Conservation (phyloP, 1,140 invertebrate species). For the Bombus vancouverensis region DNA sequence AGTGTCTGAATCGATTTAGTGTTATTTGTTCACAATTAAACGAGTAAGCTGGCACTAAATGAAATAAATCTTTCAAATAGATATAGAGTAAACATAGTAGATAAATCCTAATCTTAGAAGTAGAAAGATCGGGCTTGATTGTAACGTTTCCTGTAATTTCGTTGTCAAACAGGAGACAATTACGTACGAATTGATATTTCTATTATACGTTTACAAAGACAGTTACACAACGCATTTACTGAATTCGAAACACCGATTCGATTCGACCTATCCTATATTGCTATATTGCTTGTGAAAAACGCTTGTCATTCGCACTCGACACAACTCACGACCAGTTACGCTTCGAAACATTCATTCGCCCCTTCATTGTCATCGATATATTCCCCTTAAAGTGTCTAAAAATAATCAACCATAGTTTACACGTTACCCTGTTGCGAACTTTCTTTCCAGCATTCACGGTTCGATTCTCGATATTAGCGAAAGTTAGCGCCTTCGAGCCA, state of each 20-base stretch:
- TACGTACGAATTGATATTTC: too few species aligned
- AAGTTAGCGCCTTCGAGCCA: constrained; percentile 16
- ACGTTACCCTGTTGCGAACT: neutral
- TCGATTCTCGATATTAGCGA: constrained; percentile 1
- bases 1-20: neutral
- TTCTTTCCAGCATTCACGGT: neutral
- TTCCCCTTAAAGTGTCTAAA: neutral
- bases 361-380: neutral
- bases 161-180: too few species aligned
- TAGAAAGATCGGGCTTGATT: too few species aligned
- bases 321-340: neutral
- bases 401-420: constrained; percentile 13
- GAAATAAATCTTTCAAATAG: too few species aligned
- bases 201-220: neutral
- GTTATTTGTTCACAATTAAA: too few species aligned
- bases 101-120: too few species aligned
- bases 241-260: neutral
- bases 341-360: neutral
- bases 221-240: neutral
- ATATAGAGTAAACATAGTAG: too few species aligned
- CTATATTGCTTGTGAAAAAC: neutral
- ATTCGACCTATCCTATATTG: too few species aligned
- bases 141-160: too few species aligned
- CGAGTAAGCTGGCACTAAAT: neutral
- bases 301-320: neutral